Evolutionary conservation across 2,888 invertebrate genomes (phyloP).

Genomic region (Drosophila nr. fundita): DNA sequence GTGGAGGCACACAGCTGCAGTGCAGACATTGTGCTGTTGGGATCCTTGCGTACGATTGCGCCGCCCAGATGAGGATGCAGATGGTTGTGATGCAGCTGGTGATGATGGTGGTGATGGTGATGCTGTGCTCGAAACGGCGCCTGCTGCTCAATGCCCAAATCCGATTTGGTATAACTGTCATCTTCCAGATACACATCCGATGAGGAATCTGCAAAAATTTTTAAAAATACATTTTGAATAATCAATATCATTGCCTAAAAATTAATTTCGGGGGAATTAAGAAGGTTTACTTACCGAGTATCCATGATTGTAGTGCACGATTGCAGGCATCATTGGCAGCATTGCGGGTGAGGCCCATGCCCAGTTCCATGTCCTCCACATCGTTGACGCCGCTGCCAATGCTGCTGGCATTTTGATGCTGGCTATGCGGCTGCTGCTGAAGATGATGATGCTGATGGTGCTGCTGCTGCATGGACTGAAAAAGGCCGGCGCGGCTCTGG

Average conservation of each 20-base stretch:
- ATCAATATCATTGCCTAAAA: not conserved
- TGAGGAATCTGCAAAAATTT: slow-evolving; percentile 75
- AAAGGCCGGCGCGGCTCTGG: slow-evolving; percentile 73
- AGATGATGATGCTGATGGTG: slow-evolving; percentile 68
- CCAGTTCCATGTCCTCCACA: slow-evolving; percentile 74
- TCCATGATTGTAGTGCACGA: slow-evolving; percentile 80
- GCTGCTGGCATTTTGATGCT: slow-evolving; percentile 57
- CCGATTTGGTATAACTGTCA: slow-evolving; percentile 84
- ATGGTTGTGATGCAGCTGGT: slow-evolving; percentile 65
- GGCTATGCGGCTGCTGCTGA: slow-evolving; percentile 37
- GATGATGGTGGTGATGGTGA: slow-evolving; percentile 63
- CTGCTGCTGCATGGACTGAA: slow-evolving; percentile 81
- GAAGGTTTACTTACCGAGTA: slow-evolving; percentile 63
- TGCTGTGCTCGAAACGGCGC: slow-evolving; percentile 59
- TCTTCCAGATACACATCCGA: slow-evolving; percentile 84
- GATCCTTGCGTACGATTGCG: slow-evolving; percentile 87
- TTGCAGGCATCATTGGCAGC: slow-evolving; percentile 59
- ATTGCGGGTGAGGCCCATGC: slow-evolving; percentile 68
- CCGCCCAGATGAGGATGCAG: slow-evolving; percentile 64
- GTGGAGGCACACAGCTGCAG: slow-evolving; percentile 85
- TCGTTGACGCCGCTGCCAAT: slow-evolving; percentile 60
- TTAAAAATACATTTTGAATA: not conserved
- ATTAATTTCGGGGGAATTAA: not conserved
- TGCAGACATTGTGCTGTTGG: slow-evolving; percentile 88
- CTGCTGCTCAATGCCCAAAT: slow-evolving; percentile 84